Percentiles rank a stretch among this genome's conserved stretches.
These are phyloP conservation scores for Portunus trituberculatus DNA, from an alignment of 1,140 invertebrate genomes.

Conservation along the genomic window DNA sequence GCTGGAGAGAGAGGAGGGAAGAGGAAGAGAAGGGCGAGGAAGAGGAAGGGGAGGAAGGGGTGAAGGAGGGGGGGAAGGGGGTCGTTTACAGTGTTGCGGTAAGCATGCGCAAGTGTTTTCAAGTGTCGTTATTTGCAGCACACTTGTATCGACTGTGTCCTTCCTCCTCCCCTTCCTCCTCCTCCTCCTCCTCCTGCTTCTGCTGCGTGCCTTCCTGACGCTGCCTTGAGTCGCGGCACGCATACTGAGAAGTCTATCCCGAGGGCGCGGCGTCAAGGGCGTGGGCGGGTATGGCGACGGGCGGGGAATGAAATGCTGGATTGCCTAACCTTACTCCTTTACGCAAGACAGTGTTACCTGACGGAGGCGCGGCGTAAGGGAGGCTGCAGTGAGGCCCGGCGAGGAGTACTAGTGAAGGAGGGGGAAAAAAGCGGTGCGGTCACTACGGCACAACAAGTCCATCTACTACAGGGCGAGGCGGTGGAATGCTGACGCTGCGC, in stretches of 20 bases:
- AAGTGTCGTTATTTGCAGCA: neutral
- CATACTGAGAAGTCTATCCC: neutral
- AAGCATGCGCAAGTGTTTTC: neutral
- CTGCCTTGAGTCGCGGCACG: neutral
- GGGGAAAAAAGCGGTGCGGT: neutral
- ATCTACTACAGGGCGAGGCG: neutral
- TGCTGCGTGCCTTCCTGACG: neutral
- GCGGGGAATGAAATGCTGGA: neutral
- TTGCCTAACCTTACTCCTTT: neutral
- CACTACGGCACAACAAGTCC: neutral
- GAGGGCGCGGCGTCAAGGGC: neutral
- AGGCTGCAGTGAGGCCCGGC: neutral
- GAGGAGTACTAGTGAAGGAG: neutral
- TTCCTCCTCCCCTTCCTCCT: neutral
- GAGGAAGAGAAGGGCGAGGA: neutral
- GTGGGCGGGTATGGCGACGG: neutral
- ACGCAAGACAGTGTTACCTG: neutral
- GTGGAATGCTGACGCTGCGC: neutral
- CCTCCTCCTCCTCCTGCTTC: neutral
- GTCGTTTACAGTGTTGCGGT: neutral
- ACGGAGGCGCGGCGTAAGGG: neutral
- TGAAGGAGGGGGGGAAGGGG: no score
- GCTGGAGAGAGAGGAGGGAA: neutral
- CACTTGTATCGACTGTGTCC: neutral
- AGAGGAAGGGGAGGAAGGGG: neutral